Conservation (phyloP, 2,888 invertebrate species). For the Drosophila villosipedis region DNA sequence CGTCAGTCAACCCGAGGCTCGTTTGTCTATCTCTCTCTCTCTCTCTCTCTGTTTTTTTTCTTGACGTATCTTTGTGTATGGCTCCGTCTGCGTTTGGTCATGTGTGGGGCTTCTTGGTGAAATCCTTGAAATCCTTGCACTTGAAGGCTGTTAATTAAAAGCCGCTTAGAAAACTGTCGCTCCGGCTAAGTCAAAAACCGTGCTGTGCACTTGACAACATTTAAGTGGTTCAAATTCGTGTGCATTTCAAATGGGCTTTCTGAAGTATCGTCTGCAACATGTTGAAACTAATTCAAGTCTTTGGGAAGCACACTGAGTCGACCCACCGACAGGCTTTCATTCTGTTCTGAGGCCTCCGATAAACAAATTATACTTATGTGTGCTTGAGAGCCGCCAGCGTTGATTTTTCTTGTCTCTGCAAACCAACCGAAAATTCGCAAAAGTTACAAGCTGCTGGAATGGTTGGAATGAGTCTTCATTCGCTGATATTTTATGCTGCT, state of each 20-base stretch:
- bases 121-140: conserved; percentile 70
- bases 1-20: conserved; percentile 46
- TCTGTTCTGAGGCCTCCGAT: neutral
- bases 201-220: conserved; percentile 50
- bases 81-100: conserved; percentile 6
- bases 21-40: neutral
- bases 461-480: neutral
- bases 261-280: conserved; percentile 25
- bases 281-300: conserved; percentile 43
- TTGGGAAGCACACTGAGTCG: neutral
- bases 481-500: conserved; percentile 14
- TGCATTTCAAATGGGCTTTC: conserved; percentile 45
- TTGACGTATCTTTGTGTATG: conserved; percentile 1
- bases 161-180: conserved; percentile 69
- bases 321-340: neutral
- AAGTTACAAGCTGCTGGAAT: neutral
- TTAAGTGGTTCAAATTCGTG: conserved; percentile 63
- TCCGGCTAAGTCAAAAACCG: conserved; percentile 36
- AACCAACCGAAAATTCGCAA: conserved; percentile 13
- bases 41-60: neutral
- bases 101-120: conserved; percentile 34
- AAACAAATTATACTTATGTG: conserved; percentile 33
- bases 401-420: conserved; percentile 39
- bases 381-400: conserved; percentile 23
- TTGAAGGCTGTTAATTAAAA: conserved; percentile 80